A percentile compares a stretch with the other conserved stretches of the same genome.
These are phyloP conservation scores for Oreocharis arfaki DNA, from an alignment of 2,113 vertebrate genomes.

Conservation along the genomic window DNA sequence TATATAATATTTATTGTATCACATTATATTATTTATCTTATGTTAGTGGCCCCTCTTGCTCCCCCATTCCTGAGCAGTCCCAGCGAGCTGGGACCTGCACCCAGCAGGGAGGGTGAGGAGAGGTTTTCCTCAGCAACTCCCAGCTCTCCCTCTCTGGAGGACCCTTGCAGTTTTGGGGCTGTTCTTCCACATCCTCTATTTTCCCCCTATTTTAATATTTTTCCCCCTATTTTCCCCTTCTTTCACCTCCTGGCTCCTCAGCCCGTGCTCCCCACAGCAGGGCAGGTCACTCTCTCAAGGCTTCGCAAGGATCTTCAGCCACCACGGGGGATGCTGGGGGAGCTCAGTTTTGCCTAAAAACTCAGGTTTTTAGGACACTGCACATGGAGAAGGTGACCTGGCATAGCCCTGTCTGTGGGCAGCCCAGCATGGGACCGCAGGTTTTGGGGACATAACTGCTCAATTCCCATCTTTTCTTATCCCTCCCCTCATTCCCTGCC, in stretches of 20 bases:
- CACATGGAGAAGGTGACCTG: background rate
- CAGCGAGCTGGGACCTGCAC: background rate
- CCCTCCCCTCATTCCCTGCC: background rate
- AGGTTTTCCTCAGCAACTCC: background rate
- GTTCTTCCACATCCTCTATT: background rate
- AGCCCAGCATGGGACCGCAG: background rate
- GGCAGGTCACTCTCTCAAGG: background rate
- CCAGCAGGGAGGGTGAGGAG: background rate
- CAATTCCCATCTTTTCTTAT: background rate
- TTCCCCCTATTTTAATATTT: background rate
- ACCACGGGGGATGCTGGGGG: background rate
- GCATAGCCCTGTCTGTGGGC: no score
- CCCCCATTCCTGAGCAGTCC: no score
- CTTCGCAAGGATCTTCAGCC: no score
- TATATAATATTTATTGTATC: background rate
- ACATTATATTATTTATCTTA: no score
- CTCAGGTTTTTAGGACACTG: background rate
- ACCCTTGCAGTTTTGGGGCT: fast-evolving
- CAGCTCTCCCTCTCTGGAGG: background rate
- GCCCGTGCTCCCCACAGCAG: background rate
- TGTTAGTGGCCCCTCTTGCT: no score
- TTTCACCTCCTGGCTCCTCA: background rate
- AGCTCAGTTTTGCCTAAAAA: background rate
- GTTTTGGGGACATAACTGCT: background rate
- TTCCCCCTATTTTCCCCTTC: no score